Evolutionary conservation across 2,113 vertebrate species (phyloP), one percentile per base, ranked within the genome.

Genomic region (Orientallactaga bullata): DNA sequence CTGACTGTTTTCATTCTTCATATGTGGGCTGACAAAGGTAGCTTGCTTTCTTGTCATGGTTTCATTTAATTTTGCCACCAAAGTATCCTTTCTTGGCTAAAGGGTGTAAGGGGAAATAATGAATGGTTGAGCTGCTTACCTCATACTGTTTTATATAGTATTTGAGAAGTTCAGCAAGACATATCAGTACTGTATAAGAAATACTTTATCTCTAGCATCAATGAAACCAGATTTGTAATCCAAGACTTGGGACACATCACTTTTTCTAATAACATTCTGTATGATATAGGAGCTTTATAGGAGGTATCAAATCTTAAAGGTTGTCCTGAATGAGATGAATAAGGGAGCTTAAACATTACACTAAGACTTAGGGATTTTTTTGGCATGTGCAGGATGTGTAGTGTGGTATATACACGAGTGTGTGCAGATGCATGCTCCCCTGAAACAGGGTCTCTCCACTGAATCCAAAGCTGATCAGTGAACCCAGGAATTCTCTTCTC

Each of bases 161-260:
- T 69, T 74, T 10, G 17, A 79, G 37, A 91, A 37, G 42, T 24
- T 82, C 60, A 61, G 35, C 35, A 71, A 68, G 61, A 58, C 82
- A 35, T 85, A 55, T 63, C 26, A 80, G 20, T 80, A 77, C 26
- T 91, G 26, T 16, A 17, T 42, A 24, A n/a, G 37, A 90, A 92
- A 30, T 42, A n/a, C 18, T 30, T 85, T 90, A 79, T 76, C n/a
- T 95, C 55, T 65, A 78, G n/a, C 90, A 83, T 95, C 73, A 80
- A 1, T 88, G 74, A 90, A 39, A 7, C 1, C 24, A 85, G 74
- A 51, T 83, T 92, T 74, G n/a, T 61, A 69, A 88, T 90, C 32
- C 8, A 80, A 60, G 17, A 92, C 87, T 51, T 76, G n/a, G 61
- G n/a, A 55, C 21, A 3, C n/a, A 30, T 76, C 37, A 3, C 32